Evolutionary conservation across 2,113 vertebrate genomes (phyloP).

Genomic region (Anoplopoma fimbria): DNA sequence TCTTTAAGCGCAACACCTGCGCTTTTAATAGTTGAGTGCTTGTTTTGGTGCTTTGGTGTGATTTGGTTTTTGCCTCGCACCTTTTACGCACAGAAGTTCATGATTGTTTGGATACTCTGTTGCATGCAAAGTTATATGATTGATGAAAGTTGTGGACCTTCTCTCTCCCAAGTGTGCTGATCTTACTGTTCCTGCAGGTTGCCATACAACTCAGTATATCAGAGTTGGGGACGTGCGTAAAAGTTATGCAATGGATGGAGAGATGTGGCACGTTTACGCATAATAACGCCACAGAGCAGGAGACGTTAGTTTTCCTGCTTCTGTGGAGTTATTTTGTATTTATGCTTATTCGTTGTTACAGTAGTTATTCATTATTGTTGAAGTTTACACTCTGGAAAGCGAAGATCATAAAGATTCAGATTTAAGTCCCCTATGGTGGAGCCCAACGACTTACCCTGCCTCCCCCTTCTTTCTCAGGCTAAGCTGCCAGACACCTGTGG

Average conservation of each 20-base stretch:
- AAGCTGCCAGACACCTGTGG: constrained; percentile 78
- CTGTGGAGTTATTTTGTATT: neutral
- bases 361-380: neutral
- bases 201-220: neutral
- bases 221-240: constrained; percentile 45
- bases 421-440: neutral
- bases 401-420: neutral
- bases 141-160: neutral
- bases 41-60: neutral
- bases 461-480: constrained; percentile 9
- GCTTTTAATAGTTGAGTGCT: neutral
- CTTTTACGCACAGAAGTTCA: constrained; percentile 58
- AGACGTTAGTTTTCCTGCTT: neutral
- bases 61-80: constrained; percentile 7
- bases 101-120: neutral
- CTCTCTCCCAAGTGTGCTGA: neutral
- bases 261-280: constrained; percentile 12
- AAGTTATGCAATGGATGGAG: constrained; percentile 44
- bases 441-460: neutral
- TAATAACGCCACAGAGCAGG: neutral
- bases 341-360: neutral
- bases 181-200: neutral
- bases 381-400: neutral
- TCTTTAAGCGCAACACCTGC: neutral
- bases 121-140: neutral